Evolutionary conservation across 2,113 vertebrate genomes (phyloP).

Genomic region (Hydrochoerus hydrochaeris): DNA sequence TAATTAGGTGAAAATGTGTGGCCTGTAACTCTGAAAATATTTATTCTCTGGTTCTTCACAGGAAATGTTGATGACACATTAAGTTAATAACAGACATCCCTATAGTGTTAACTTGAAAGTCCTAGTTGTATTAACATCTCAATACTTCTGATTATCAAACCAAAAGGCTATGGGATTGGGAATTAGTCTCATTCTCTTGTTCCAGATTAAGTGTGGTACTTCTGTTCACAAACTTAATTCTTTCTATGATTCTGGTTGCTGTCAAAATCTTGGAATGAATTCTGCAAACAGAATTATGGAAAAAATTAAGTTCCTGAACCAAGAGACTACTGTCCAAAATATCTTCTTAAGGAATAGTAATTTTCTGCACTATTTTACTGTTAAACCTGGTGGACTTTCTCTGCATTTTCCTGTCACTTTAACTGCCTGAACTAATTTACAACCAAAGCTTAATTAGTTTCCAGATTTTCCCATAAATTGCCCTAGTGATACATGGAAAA

Average conservation of each 20-base stretch:
- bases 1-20: neutral
- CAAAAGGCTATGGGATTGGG: too few species aligned
- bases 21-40: neutral
- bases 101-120: too few species aligned
- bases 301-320: too few species aligned
- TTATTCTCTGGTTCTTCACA: too few species aligned
- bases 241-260: neutral
- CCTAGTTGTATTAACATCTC: too few species aligned
- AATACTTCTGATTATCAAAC: too few species aligned
- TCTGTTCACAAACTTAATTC: neutral
- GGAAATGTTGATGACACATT: too few species aligned
- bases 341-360: neutral
- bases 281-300: neutral
- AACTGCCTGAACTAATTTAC: conserved; percentile 67
- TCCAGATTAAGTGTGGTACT: too few species aligned
- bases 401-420: neutral
- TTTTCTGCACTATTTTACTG: neutral
- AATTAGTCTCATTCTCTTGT: too few species aligned
- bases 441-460: conserved; percentile 64
- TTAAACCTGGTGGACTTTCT: neutral
- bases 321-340: neutral
- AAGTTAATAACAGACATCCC: too few species aligned
- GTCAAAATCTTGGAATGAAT: neutral
- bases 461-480: conserved; percentile 35
- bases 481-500: conserved; percentile 1